A percentile compares a stretch with the other conserved stretches of the same genome.
Conservation (phyloP, 2,888 invertebrate species). For the Sarcophaga rosellei region DNA sequence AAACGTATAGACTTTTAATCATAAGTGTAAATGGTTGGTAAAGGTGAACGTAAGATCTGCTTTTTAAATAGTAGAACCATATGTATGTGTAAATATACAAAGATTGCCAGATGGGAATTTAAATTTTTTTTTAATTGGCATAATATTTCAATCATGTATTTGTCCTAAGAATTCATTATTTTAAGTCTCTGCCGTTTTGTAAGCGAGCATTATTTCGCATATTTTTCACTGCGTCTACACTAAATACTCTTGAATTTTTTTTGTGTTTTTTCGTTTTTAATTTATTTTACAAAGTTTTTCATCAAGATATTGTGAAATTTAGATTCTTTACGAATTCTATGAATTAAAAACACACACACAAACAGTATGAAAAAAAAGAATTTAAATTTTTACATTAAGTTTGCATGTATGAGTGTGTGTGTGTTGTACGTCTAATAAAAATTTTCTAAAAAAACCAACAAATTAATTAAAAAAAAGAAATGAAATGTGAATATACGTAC, state of each 20-base stretch:
- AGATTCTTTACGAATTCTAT: background rate
- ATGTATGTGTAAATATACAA: no score
- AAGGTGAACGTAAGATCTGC: no score
- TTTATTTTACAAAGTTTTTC: slow-evolving; percentile 27
- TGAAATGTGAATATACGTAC: background rate
- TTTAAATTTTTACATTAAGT: background rate
- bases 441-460: slow-evolving; percentile 14
- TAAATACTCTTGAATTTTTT: background rate
- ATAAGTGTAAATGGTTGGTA: no score
- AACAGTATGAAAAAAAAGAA: background rate
- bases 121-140: no score
- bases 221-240: slow-evolving; percentile 12
- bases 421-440: slow-evolving; percentile 25
- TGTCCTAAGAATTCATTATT: background rate
- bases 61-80: no score
- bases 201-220: slow-evolving; percentile 2
- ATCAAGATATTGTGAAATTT: slow-evolving; percentile 30
- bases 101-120: no score
- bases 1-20: no score
- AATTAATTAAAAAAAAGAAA: background rate
- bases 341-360: slow-evolving; percentile 13
- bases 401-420: no score
- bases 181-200: background rate
- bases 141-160: no score
- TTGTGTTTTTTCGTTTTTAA: background rate